Percentiles rank a stretch among this genome's conserved stretches.
Conservation (phyloP, 2,113 vertebrate species). For the Ammospiza caudacuta region DNA sequence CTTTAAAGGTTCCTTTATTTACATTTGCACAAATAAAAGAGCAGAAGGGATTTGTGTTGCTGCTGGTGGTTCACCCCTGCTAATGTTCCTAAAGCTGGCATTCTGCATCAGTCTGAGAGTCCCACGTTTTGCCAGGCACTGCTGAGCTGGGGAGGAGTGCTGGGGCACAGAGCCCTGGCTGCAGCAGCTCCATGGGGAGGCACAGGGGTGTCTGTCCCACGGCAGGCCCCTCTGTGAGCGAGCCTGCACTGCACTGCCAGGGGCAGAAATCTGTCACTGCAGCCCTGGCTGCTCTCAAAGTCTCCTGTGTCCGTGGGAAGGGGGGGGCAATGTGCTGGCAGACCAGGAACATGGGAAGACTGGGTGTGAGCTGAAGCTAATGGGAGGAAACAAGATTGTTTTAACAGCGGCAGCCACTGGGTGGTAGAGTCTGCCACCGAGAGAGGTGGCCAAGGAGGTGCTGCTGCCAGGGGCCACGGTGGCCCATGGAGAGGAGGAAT, state of each 20-base stretch:
- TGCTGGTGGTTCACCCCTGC: not conserved
- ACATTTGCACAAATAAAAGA: not conserved
- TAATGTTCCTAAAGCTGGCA: not conserved
- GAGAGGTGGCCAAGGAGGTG: conserved; percentile 33
- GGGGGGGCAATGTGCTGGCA: not conserved
- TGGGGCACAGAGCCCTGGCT: not conserved
- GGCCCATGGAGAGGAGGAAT: not conserved
- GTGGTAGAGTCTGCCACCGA: conserved; percentile 56
- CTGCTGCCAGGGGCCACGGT: not conserved
- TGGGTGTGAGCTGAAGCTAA: not conserved
- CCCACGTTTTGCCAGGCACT: not conserved
- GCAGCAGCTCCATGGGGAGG: not conserved
- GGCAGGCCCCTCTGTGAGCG: not conserved
- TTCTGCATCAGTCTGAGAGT: not conserved
- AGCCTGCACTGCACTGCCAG: not conserved
- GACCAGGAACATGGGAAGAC: not conserved
- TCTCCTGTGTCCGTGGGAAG: not conserved
- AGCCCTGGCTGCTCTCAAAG: not conserved
- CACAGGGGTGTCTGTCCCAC: not conserved
- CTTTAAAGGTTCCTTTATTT: not conserved
- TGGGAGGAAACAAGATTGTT: conserved; percentile 21
- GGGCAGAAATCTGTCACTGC: not conserved
- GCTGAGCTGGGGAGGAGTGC: not conserved
- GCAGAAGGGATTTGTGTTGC: not conserved
- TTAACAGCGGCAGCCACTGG: conserved; percentile 63